These are phyloP conservation scores for Rissa tridactyla DNA, from an alignment of 2,113 vertebrate species.

Conservation along the genomic window DNA sequence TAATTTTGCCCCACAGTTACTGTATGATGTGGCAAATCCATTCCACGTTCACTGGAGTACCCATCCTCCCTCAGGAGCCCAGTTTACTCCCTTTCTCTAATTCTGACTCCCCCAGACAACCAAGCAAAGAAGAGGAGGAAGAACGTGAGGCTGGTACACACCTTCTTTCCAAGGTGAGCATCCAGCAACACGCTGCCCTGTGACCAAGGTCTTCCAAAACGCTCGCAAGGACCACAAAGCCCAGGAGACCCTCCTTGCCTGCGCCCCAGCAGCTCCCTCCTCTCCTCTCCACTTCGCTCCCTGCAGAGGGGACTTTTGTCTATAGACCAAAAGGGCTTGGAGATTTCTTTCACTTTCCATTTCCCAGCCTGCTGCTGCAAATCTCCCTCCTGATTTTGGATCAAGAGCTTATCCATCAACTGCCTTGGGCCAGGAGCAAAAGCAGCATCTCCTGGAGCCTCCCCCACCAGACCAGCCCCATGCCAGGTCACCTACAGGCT, in stretches of 20 bases:
- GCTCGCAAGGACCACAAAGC: background rate
- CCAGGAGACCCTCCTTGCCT: background rate
- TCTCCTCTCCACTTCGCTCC: background rate
- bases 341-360: background rate
- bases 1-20: background rate
- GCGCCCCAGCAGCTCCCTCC: background rate
- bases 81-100: background rate
- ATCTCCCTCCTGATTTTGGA: background rate
- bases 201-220: background rate
- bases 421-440: slow-evolving; percentile 27
- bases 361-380: background rate
- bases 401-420: background rate
- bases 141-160: background rate
- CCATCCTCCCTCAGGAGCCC: background rate
- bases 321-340: background rate
- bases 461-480: background rate
- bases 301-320: background rate
- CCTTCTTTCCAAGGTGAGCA: background rate
- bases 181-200: background rate
- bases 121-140: background rate
- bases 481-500: background rate
- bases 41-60: background rate
- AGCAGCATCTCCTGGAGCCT: background rate
- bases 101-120: background rate
- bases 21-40: background rate